Conservation (phyloP, 2,888 invertebrate genomes). For the Pseudoips prasinana region DNA sequence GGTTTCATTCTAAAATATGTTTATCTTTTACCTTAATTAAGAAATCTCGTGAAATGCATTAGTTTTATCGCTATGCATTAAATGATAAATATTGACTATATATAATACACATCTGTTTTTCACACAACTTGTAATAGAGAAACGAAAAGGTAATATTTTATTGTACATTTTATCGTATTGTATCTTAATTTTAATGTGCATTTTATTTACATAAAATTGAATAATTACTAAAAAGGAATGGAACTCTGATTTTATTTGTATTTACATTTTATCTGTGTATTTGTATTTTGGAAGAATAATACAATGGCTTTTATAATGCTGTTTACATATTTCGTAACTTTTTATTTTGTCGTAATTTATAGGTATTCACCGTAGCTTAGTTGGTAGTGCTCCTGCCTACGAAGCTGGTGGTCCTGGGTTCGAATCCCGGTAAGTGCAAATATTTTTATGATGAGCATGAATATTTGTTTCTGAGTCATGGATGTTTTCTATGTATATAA, state of each 20-base stretch:
- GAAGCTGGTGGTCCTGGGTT: slow-evolving; percentile 8
- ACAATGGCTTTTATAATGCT: slow-evolving; percentile 18
- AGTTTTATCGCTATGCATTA: slow-evolving; percentile 14
- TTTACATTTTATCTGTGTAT: slow-evolving; percentile 41
- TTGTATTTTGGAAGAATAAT: slow-evolving; percentile 37
- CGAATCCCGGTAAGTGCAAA: neutral
- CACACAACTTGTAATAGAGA: too few relatives aligned
- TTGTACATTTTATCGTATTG: too few relatives aligned
- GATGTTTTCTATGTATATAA: too few relatives aligned
- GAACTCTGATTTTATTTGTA: slow-evolving; percentile 12
- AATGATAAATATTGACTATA: slow-evolving; percentile 13
- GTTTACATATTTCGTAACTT: too few relatives aligned
- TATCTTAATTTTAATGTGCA: too few relatives aligned
- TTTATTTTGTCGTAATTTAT: too few relatives aligned
- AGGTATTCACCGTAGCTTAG: too few relatives aligned
- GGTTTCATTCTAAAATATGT: slow-evolving; percentile 12
- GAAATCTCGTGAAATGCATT: slow-evolving; percentile 9
- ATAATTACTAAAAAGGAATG: too few relatives aligned
- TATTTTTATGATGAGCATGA: too few relatives aligned
- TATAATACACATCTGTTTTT: neutral
- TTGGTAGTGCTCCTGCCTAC: slow-evolving; percentile 4
- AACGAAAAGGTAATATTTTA: too few relatives aligned
- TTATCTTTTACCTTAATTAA: slow-evolving; percentile 1
- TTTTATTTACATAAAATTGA: too few relatives aligned
- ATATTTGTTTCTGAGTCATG: too few relatives aligned